phyloP scores from a whole-genome alignment of 2,113 vertebrate species.

The Hippocampus barbouri region DNA sequence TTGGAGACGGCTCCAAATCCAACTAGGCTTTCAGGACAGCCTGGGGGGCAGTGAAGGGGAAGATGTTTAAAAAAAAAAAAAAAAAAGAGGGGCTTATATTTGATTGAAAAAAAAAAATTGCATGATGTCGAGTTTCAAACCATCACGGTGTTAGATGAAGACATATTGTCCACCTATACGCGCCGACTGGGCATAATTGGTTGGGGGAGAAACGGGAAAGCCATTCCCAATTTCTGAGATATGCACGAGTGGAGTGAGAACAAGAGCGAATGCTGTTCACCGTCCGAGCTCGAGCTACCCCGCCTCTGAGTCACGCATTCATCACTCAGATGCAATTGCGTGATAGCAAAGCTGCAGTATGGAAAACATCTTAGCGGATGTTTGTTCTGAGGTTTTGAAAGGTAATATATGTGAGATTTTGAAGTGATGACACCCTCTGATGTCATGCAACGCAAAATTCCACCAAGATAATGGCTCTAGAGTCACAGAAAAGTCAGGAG shows the following conservation, averaged over 20 bases:
- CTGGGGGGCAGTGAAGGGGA: conserved; percentile 36
- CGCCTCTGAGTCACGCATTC: conserved; percentile 27
- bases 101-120: conserved; percentile 16
- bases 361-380: neutral
- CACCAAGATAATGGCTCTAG: neutral
- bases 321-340: conserved; percentile 15
- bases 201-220: conserved; percentile 13
- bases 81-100: conserved; percentile 61
- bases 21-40: conserved; percentile 53
- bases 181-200: conserved; percentile 16
- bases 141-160: conserved; percentile 36
- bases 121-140: conserved; percentile 25
- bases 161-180: conserved; percentile 30
- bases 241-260: conserved; percentile 47
- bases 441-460: neutral
- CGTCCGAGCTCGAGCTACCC: conserved; percentile 22
- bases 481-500: neutral
- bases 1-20: conserved; percentile 61
- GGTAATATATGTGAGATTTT: neutral
- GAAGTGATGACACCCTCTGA: neutral
- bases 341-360: conserved; percentile 25
- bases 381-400: conserved; percentile 3
- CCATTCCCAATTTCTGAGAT: conserved; percentile 14
- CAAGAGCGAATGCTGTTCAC: conserved; percentile 26
- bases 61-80: conserved; percentile 44